Evolutionary conservation across 1,140 invertebrate genomes (phyloP).

Genomic region (Panagrolaimus sp.): DNA sequence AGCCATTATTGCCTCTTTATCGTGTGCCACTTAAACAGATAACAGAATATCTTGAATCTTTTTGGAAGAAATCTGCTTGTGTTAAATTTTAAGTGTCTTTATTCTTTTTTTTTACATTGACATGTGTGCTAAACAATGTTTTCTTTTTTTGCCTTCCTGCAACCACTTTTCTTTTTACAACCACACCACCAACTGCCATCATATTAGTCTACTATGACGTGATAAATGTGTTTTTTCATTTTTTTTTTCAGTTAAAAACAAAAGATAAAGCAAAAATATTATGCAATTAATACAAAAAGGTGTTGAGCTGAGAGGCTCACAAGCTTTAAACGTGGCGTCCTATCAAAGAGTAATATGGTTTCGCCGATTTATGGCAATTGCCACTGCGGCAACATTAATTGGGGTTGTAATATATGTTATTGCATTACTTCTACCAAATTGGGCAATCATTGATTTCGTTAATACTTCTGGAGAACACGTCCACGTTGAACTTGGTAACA

Average conservation of each 20-base stretch:
- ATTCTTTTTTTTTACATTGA: too few relatives aligned
- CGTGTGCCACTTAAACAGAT: too few relatives aligned
- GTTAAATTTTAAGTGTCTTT: too few relatives aligned
- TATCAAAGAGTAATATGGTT: conserved; percentile 47
- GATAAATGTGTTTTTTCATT: not conserved
- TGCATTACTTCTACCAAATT: conserved; percentile 43
- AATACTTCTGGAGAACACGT: conserved; percentile 48
- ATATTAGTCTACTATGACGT: not conserved
- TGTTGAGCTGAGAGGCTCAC: conserved; percentile 47
- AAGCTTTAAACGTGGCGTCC: conserved; percentile 44
- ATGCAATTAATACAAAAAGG: conserved; percentile 47
- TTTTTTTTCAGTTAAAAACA: not conserved
- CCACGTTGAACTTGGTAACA: conserved; percentile 36
- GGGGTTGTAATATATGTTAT: conserved; percentile 35
- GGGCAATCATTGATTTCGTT: conserved; percentile 50
- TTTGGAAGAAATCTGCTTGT: too few relatives aligned
- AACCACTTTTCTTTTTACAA: conserved; percentile 1
- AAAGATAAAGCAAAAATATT: not conserved
- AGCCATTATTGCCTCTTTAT: too few relatives aligned
- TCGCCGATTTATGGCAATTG: conserved; percentile 44
- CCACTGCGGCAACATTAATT: conserved; percentile 42
- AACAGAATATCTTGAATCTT: too few relatives aligned
- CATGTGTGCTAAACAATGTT: too few relatives aligned
- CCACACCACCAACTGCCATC: not conserved
- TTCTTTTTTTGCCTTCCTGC: not conserved